Evolutionary conservation across 1,140 invertebrate species (phyloP).

Genomic region (Popillia japonica): DNA sequence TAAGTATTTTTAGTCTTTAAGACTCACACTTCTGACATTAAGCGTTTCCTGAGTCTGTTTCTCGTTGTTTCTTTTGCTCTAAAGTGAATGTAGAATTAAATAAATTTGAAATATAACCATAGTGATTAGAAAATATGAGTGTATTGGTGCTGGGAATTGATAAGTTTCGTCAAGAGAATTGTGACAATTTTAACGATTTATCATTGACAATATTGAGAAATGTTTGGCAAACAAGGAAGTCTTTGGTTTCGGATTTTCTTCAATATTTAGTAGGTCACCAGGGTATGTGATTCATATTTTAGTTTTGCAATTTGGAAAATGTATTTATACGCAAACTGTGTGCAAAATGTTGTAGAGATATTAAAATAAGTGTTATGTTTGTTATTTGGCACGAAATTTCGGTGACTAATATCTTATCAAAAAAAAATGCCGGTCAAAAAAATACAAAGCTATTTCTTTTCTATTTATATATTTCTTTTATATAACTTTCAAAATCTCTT

Average conservation of each 20-base stretch:
- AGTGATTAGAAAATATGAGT: slow-evolving; percentile 5
- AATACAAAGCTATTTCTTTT: too few relatives aligned
- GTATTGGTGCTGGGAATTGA: not conserved
- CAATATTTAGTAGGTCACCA: slow-evolving; percentile 63
- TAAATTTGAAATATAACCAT: too few relatives aligned
- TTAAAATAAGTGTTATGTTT: too few relatives aligned
- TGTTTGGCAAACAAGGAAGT: slow-evolving; percentile 56
- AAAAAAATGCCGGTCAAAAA: too few relatives aligned
- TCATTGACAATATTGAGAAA: slow-evolving; percentile 57
- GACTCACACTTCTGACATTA: not conserved
- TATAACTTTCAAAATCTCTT: too few relatives aligned
- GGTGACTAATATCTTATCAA: too few relatives aligned
- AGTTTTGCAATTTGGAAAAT: too few relatives aligned
- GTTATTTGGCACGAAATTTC: too few relatives aligned
- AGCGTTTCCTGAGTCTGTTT: not conserved
- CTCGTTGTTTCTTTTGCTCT: not conserved
- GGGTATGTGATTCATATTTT: slow-evolving; percentile 57
- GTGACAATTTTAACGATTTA: slow-evolving; percentile 45
- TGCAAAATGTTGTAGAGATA: too few relatives aligned
- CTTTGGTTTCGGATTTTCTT: slow-evolving; percentile 62
- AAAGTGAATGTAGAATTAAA: too few relatives aligned
- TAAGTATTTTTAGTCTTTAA: not conserved
- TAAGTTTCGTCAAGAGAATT: not conserved
- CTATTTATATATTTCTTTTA: too few relatives aligned
- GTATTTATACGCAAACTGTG: too few relatives aligned